Conservation (phyloP, 2,888 invertebrate species). For the Drosophila nigritarsus region DNA sequence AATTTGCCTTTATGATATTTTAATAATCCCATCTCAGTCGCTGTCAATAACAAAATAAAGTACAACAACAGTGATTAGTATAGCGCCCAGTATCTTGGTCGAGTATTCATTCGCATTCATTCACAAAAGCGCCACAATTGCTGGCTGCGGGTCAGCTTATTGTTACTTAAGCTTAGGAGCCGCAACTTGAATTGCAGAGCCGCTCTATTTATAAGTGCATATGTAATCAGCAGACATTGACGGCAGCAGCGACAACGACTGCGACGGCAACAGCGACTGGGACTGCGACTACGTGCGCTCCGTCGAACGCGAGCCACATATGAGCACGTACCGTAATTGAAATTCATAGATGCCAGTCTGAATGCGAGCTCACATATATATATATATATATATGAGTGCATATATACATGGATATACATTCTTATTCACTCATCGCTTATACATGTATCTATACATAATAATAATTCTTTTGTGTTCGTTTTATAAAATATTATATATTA, state of each 20-base stretch:
- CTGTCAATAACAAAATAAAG: constrained; percentile 2
- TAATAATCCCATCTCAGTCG: constrained; percentile 33
- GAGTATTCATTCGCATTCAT: constrained; percentile 46
- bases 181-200: constrained; percentile 48
- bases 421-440: constrained; percentile 42
- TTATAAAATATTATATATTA: constrained; percentile 69
- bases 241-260: constrained; percentile 13
- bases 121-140: constrained; percentile 50
- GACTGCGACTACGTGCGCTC: constrained; percentile 63
- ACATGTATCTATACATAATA: constrained; percentile 33
- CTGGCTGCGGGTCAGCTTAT: constrained; percentile 47
- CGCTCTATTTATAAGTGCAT: constrained; percentile 62
- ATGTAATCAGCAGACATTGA: constrained; percentile 56
- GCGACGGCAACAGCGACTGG: constrained; percentile 7
- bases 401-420: constrained; percentile 32
- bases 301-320: constrained; percentile 61
- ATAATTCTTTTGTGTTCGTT: constrained; percentile 71
- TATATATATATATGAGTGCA: constrained; percentile 16
- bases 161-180: constrained; percentile 39
- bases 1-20: constrained; percentile 50
- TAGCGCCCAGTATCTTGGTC: constrained; percentile 7
- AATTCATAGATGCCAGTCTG: constrained; percentile 72
- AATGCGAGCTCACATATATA: constrained; percentile 32
- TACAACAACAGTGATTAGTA: constrained; percentile 1
- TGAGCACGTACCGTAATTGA: constrained; percentile 75